Evolutionary conservation across 2,888 invertebrate species (phyloP).

Genomic region (Dastarcus helophoroides): DNA sequence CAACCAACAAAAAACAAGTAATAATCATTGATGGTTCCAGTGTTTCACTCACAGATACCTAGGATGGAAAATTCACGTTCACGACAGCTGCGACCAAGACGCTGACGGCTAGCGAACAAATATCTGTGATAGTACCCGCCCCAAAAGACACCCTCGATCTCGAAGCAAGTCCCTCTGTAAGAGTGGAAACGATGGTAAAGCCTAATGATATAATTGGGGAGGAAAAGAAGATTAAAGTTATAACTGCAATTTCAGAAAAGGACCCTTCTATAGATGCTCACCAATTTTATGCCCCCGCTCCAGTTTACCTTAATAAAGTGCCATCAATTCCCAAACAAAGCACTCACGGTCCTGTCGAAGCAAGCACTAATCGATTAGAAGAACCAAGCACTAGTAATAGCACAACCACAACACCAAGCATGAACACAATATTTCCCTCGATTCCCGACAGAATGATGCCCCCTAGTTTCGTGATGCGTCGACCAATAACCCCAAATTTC

Average conservation of each 20-base stretch:
- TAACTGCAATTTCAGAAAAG: constrained; percentile 23
- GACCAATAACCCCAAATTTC: no score
- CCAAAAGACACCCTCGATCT: constrained; percentile 36
- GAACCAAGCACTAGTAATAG: no score
- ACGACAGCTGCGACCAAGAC: constrained; percentile 62
- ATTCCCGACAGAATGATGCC: no score
- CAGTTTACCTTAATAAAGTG: no score
- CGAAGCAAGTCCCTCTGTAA: constrained; percentile 48
- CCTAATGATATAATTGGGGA: constrained; percentile 23
- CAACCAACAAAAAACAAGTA: neutral
- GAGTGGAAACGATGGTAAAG: constrained; percentile 51
- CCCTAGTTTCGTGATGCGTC: no score
- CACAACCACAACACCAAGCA: no score
- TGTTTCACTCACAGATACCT: constrained; percentile 88
- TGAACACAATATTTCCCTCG: no score
- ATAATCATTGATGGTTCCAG: constrained; percentile 42
- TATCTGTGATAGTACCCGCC: constrained; percentile 34
- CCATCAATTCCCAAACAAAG: no score
- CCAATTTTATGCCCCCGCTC: no score
- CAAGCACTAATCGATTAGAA: no score
- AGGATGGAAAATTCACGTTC: constrained; percentile 90
- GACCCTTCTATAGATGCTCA: constrained; percentile 7
- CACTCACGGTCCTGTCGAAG: no score
- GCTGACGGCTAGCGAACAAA: constrained; percentile 44
- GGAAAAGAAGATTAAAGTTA: constrained; percentile 23